A percentile compares a stretch with the other conserved stretches of the same genome.
These are phyloP conservation scores for Aurelia aurita DNA, from an alignment of 30 jellyfish, hydroid and myxozoan species.

Conservation along the genomic window DNA sequence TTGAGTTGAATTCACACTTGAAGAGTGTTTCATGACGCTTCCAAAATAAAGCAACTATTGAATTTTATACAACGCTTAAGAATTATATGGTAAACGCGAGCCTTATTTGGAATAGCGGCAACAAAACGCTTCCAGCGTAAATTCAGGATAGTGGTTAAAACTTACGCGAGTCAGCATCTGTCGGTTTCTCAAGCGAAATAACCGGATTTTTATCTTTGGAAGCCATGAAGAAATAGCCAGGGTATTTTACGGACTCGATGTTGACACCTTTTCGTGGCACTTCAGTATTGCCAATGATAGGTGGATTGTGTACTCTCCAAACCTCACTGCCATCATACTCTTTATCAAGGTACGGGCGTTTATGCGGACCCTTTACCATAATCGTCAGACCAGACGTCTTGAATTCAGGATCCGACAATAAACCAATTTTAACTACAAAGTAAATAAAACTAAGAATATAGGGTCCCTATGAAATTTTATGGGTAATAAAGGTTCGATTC, in stretches of 20 bases:
- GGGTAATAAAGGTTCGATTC: no score
- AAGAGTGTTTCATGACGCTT: no score
- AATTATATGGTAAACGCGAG: no score
- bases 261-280: conserved; percentile 25
- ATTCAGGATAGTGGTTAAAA: background rate
- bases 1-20: no score
- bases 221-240: conserved; percentile 57
- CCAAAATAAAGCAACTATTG: no score
- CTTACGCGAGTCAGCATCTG: conserved; percentile 50
- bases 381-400: conserved; percentile 4
- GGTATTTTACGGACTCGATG: conserved; percentile 57
- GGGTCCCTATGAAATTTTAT: no score
- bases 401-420: conserved; percentile 16
- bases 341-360: background rate
- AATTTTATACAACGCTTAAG: no score
- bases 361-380: conserved; percentile 22
- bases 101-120: no score
- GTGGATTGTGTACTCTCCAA: conserved; percentile 44
- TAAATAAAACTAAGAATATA: background rate
- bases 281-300: conserved; percentile 37
- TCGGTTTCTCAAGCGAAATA: conserved; percentile 22
- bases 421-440: conserved; percentile 12
- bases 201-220: conserved; percentile 22
- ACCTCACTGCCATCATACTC: conserved; percentile 19
- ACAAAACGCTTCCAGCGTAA: no score